Evolutionary conservation across 2,797 vertebrate genomes (phyloP).

Genomic region (Tympanoctomys barrerae): DNA sequence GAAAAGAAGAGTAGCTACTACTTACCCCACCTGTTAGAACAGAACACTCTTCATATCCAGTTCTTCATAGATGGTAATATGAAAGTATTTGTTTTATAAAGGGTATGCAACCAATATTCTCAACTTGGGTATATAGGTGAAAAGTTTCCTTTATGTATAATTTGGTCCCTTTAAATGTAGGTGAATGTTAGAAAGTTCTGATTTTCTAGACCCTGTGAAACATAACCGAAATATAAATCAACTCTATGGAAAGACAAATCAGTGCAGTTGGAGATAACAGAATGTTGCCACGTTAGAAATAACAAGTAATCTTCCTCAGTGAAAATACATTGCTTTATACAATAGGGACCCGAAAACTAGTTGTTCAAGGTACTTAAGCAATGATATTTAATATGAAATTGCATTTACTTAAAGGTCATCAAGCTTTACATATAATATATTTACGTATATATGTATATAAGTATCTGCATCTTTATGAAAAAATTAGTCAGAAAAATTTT

Average conservation of each 20-base stretch:
- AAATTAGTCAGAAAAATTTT: background rate
- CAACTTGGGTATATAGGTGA: background rate
- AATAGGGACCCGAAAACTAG: background rate
- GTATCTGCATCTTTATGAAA: background rate
- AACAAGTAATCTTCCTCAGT: background rate
- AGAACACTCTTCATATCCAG: background rate
- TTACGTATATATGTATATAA: background rate
- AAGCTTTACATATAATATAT: background rate
- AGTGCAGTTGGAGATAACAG: background rate
- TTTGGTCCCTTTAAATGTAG: background rate
- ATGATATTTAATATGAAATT: background rate
- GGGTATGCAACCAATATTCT: background rate
- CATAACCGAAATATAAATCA: background rate
- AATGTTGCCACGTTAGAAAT: background rate
- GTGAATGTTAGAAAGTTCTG: background rate
- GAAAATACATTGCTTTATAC: background rate
- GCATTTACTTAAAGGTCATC: background rate
- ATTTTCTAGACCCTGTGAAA: background rate
- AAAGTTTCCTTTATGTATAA: background rate
- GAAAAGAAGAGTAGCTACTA: background rate
- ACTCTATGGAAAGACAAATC: background rate
- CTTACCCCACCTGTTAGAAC: background rate
- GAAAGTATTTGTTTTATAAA: background rate
- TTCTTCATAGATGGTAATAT: background rate
- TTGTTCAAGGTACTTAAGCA: background rate